Conservation (phyloP, 2,888 invertebrate genomes). For the Rhingia campestris region DNA sequence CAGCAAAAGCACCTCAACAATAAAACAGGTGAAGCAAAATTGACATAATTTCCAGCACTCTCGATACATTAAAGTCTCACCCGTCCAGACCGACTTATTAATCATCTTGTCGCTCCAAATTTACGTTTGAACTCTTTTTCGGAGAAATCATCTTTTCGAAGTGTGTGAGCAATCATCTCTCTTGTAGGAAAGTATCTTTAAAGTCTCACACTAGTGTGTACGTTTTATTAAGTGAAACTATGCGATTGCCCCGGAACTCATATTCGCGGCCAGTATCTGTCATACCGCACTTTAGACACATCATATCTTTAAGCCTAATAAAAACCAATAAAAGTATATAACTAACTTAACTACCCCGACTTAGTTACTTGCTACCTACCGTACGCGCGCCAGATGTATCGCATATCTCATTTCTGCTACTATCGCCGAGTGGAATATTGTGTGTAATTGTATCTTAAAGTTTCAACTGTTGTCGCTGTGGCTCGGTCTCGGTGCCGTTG, state of each 20-base stretch:
- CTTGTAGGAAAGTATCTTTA: constrained; percentile 3
- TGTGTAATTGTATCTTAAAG: constrained; percentile 61
- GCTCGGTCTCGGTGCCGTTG: constrained; percentile 1
- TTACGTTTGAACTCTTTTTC: neutral
- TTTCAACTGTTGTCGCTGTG: constrained; percentile 17
- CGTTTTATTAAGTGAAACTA: constrained; percentile 9
- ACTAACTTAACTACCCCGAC: constrained; percentile 48
- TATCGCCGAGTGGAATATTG: constrained; percentile 24
- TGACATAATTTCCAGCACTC: constrained; percentile 25
- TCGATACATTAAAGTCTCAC: constrained; percentile 13
- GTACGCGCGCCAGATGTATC: constrained; percentile 50
- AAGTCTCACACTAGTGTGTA: neutral
- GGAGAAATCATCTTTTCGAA: constrained; percentile 22
- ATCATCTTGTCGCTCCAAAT: neutral
- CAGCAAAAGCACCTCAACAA: neutral
- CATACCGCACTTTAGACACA: constrained; percentile 12
- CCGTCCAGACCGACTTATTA: neutral
- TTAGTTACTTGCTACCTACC: constrained; percentile 52
- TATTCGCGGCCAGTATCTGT: constrained; percentile 3
- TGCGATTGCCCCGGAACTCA: constrained; percentile 41
- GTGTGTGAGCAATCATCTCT: constrained; percentile 5
- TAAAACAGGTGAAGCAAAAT: constrained; percentile 10
- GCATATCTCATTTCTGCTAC: constrained; percentile 36
- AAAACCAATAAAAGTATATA: constrained; percentile 65
- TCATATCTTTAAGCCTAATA: constrained; percentile 53